Evolutionary conservation across 1,140 invertebrate species (phyloP).

Genomic region (Conus betulinus): DNA sequence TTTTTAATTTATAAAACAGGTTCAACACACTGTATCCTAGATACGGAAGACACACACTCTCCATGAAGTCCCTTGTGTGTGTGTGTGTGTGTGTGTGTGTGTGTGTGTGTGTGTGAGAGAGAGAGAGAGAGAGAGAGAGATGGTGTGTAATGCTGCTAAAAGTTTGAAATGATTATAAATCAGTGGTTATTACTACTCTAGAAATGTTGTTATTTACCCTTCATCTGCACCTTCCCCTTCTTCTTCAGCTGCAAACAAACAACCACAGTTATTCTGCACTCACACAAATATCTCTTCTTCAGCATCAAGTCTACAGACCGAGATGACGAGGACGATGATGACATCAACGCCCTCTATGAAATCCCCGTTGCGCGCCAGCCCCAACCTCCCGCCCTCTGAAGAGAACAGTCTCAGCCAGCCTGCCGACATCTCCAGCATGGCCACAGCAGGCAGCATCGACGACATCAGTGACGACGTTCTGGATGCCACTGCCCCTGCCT

Average conservation of each 20-base stretch:
- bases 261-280: too few relatives aligned
- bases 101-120: too few relatives aligned
- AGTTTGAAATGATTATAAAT: background rate
- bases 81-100: too few relatives aligned
- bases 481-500: slow-evolving; percentile 4
- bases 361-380: slow-evolving; percentile 47
- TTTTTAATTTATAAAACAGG: too few relatives aligned
- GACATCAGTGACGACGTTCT: slow-evolving; percentile 47
- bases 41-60: too few relatives aligned
- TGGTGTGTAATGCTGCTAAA: too few relatives aligned
- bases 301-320: slow-evolving; percentile 18
- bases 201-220: background rate
- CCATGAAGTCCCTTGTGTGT: too few relatives aligned
- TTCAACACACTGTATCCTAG: too few relatives aligned
- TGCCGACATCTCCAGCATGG: slow-evolving; percentile 34
- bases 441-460: slow-evolving; percentile 44
- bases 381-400: slow-evolving; percentile 29
- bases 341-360: slow-evolving; percentile 52
- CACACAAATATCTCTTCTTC: background rate
- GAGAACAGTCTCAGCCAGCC: slow-evolving; percentile 41
- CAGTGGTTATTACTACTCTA: background rate
- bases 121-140: too few relatives aligned
- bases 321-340: slow-evolving; percentile 38
- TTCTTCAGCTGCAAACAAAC: background rate
- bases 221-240: background rate